Base-by-base conservation (phyloP, 2,797 vertebrate species). In the Telmatherina bonti region DNA sequence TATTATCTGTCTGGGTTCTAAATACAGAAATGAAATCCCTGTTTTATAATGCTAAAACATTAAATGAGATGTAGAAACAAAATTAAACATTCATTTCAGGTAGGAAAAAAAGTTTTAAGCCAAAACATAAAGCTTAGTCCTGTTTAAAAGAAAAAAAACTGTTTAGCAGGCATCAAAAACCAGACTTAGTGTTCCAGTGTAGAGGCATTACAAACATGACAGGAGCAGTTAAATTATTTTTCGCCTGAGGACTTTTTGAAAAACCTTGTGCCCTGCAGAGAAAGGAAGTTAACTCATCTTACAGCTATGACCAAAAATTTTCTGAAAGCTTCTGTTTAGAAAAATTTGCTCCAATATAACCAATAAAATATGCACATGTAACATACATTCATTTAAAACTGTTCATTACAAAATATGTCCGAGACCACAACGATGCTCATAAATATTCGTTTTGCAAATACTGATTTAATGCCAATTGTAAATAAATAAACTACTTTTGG, bases 191-290 rank as follows among this genome's bases (percentile, higher is more conserved):
- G 7, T 9, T 76, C 18, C 31, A 20, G 9, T 47, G 41, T 27
- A 10, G 62, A 7, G 15, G 16, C 7, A 62, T 29, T 27, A 63
- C 13, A 55, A 31, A 62, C 18, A 43, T 4, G 5, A 53, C 15
- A 12, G 43, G 36, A 58, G 47, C 35, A 29, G 41, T 45, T 3
- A 15, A 33, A 15, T 36, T 61, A 27, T 38, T 83, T 67, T 64
- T 69, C 29, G 64, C 38, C 63, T 2, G 1, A 68, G 29, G 31
- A 70, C 41, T 11, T 12, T 47, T 35, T 54, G 9, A 36, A 56
- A 75, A 62, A 10, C 9, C 3, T 56, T 35, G 10, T 31, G 20
- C 5, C 57, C n/a, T 62, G 67, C 12, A 43, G 27, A 45, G 29
- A 57, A 9, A 59, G 41, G 20, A 33, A 26, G n/a, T n/a, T n/a